Percentiles rank a stretch among this genome's conserved stretches.
These are phyloP conservation scores for Acestrorhynchus altus DNA, from an alignment of 2,797 vertebrate genomes.

Conservation along the genomic window DNA sequence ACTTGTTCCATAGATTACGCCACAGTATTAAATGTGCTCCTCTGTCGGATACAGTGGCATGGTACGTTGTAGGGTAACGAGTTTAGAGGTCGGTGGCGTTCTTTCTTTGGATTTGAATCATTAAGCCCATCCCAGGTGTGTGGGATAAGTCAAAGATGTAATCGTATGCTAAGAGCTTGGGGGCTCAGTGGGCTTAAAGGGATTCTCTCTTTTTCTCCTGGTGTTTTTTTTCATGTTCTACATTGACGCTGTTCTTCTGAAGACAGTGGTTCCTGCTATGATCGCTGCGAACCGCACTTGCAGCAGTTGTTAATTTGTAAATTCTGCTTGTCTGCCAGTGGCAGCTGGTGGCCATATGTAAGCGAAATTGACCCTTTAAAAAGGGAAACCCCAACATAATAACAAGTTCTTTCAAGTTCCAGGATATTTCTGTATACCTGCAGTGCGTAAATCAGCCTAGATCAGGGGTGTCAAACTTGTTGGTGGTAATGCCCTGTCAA, in stretches of 20 bases:
- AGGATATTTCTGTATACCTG: background rate
- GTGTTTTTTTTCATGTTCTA: background rate
- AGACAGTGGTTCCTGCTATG: conserved; percentile 14
- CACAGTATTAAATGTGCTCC: conserved; percentile 11
- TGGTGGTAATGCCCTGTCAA: too few species aligned
- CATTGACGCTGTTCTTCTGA: conserved; percentile 1
- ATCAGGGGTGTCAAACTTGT: background rate
- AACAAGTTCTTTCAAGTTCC: background rate
- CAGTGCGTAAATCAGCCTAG: background rate
- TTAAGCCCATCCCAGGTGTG: background rate
- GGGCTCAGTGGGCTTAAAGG: conserved; percentile 3
- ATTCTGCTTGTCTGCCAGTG: conserved; percentile 10
- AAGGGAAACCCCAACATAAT: background rate
- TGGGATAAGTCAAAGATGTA: conserved; percentile 15
- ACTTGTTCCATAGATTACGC: conserved; percentile 30
- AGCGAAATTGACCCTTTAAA: conserved; percentile 1
- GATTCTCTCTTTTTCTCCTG: conserved; percentile 15
- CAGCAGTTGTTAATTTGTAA: conserved; percentile 14
- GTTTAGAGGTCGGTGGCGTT: conserved; percentile 9
- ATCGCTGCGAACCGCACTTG: background rate
- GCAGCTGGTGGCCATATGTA: conserved; percentile 19
- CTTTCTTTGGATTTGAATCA: background rate
- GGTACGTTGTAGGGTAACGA: conserved; percentile 9
- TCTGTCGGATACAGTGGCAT: background rate
- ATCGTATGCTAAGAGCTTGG: conserved; percentile 12